Base-by-base conservation (phyloP, 2,888 invertebrate genomes). In the Liposcelis brunnea region DNA sequence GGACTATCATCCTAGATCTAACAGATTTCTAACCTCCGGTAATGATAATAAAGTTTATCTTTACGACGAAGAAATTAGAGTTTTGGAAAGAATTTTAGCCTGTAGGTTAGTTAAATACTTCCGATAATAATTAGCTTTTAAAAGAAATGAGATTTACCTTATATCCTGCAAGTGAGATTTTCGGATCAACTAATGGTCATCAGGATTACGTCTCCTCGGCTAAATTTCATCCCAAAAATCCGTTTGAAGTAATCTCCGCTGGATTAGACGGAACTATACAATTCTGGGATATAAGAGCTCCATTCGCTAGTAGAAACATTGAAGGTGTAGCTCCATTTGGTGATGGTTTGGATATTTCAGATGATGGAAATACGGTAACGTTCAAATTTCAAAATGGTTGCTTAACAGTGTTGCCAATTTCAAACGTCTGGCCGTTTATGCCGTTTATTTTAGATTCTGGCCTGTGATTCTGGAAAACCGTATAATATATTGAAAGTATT, bases 241-340 rank as follows among this genome's bases (percentile, higher is more conserved):
- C 70, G 45, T 71, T 76, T 55, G 79, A 79, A 59, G 58, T 80
- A 48, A 63, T 78, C 50, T 75, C 76, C 1, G 77, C 75, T 1
- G 77, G 79, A 7, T 77, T 77, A 76, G 77, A 79, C 53, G 65
- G 75, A 54, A 66, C 68, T 0, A 67, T 80, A 2, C 70, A 75
- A 54, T 77, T 75, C 55, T 79, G 78, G 77, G 79, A 79, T 56
- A 67, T 72, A 42, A 63, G 79, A 47, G 72, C 74, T 53, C 74
- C 76, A 0, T 69, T 68, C 52, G 70, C 77, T 1, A 64, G 72
- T 1, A 63, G 71, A 33, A 62, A 70, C 53, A 67, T 78, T 49
- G 58, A 63, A 2, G 77, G 75, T 2, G 66, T 75, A 16, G 75
- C 75, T 51, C 70, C 79, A 47, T 74, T 74, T 53, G 79, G 78